Conservation (phyloP, 2,113 vertebrate species). For the Neodon shergylaensis region DNA sequence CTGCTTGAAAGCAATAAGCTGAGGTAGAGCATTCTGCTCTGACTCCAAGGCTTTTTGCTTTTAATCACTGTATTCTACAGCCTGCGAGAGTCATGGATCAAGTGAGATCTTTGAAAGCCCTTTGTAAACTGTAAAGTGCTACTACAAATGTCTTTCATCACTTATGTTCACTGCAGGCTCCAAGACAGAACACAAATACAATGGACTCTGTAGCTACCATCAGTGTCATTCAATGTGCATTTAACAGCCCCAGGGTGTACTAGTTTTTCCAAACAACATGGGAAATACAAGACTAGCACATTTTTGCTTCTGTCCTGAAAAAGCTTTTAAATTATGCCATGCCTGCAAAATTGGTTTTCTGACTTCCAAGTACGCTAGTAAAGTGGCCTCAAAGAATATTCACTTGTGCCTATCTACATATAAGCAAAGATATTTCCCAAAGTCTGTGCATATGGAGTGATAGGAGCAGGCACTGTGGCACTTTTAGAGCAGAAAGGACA, state of each 20-base stretch:
- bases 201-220: neutral
- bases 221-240: neutral
- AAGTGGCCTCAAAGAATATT: neutral
- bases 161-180: neutral
- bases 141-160: constrained; percentile 6
- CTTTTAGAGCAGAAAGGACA: neutral
- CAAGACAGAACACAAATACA: neutral
- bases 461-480: neutral
- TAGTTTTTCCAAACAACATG: neutral
- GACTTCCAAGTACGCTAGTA: neutral
- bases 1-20: neutral
- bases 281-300: neutral
- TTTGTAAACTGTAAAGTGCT: constrained; percentile 36
- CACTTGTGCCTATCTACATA: neutral
- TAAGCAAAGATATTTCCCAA: neutral
- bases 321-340: neutral
- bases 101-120: neutral
- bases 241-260: neutral
- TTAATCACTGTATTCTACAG: neutral
- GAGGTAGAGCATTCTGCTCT: neutral
- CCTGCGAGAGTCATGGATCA: neutral
- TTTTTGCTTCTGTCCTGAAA: neutral
- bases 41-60: neutral
- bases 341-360: neutral
- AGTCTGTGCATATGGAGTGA: neutral